Conservation (phyloP, 2,888 invertebrate genomes). For the Cataglyphis rosenhaueri region DNA sequence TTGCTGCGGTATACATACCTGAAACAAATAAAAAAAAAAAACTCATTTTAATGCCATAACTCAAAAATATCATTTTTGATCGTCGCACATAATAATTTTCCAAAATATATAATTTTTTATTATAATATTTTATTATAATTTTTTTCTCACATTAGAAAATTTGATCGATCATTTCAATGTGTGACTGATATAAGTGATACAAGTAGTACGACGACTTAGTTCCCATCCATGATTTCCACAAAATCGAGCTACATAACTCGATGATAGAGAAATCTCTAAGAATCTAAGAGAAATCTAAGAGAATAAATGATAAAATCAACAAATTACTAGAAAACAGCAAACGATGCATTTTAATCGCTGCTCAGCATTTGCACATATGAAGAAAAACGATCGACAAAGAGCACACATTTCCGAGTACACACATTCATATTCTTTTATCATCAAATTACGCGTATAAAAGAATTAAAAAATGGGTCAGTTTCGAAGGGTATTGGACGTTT, state of each 20-base stretch:
- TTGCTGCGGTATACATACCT: constrained; percentile 25
- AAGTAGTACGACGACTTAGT: not conserved
- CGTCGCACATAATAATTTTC: not conserved
- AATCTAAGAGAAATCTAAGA: no score
- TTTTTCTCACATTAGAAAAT: not conserved
- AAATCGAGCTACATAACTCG: constrained; percentile 26
- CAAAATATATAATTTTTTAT: not conserved
- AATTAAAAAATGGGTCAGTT: constrained; percentile 40
- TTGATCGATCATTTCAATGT: not conserved
- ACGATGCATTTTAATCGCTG: constrained; percentile 21
- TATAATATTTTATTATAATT: no score
- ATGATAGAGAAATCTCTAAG: constrained; percentile 18
- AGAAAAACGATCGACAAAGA: constrained; percentile 29
- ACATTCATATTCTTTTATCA: constrained; percentile 20
- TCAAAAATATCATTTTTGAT: not conserved
- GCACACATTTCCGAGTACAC: constrained; percentile 7
- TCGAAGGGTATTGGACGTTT: constrained; percentile 2
- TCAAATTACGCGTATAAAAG: constrained; percentile 36
- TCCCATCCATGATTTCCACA: not conserved
- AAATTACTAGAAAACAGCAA: constrained; percentile 44
- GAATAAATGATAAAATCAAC: constrained; percentile 31
- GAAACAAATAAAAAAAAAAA: constrained; percentile 16
- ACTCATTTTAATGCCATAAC: constrained; percentile 6
- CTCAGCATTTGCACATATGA: constrained; percentile 31
- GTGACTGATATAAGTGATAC: not conserved